Evolutionary conservation across 2,113 vertebrate species (phyloP).

Genomic region (Campylomormyrus tamandua): DNA sequence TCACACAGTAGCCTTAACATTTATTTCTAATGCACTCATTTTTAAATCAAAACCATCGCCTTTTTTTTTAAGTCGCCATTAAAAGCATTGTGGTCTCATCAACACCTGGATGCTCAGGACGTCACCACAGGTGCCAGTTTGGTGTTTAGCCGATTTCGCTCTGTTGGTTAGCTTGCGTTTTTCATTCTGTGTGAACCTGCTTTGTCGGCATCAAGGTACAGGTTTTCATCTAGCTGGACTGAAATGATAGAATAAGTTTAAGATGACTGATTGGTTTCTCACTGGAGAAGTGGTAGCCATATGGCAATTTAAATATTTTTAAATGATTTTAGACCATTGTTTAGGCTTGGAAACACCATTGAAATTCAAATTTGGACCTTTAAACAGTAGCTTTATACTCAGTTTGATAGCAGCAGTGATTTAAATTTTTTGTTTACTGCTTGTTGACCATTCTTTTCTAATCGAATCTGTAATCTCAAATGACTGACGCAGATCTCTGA

Average conservation of each 20-base stretch:
- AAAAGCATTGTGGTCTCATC: not conserved
- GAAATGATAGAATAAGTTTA: not conserved
- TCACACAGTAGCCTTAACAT: not conserved
- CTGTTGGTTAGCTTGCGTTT: not conserved
- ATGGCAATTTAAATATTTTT: not conserved
- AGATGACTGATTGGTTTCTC: not conserved
- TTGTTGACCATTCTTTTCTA: not conserved
- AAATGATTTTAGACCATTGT: not conserved
- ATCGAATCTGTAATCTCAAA: not conserved
- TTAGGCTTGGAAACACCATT: not conserved
- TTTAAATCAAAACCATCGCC: not conserved
- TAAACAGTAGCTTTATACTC: not conserved
- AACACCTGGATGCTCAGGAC: not conserved
- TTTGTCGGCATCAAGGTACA: not conserved
- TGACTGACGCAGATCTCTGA: not conserved
- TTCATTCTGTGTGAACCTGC: not conserved
- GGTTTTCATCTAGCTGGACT: not conserved
- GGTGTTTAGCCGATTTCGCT: not conserved
- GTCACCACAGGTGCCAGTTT: not conserved
- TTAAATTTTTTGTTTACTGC: not conserved
- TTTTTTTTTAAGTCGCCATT: not conserved
- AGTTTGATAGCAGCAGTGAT: not conserved
- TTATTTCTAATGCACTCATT: not conserved
- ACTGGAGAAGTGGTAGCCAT: not conserved
- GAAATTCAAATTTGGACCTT: not conserved